Base-by-base conservation (phyloP, 2,888 invertebrate species). In the Chalcis sispes region DNA sequence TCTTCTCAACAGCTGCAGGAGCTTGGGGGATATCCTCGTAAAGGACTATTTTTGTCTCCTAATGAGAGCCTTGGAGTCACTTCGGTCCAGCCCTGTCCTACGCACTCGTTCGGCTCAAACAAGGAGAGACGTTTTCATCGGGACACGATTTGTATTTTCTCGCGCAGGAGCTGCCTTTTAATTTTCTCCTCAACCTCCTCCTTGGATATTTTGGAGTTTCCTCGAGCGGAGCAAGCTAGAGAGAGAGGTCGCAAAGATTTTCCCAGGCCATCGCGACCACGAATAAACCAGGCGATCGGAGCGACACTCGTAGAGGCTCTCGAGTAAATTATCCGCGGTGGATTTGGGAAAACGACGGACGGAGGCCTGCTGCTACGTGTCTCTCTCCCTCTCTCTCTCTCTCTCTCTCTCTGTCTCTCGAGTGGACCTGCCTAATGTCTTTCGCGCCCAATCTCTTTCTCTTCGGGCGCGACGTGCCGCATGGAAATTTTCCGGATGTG, bases 371-470 rank as follows among this genome's bases (percentile, higher is more conserved):
- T 75, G 75, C 8, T 70, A 58, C 75, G 56, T 50, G 75, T 70
- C 74, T 32, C 32, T 8, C 3, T 3, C 8, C 29, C n/a, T n/a
- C n/a, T n/a, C n/a, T n/a, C n/a, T n/a, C 18, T n/a, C 27, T 27
- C 8, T 1, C 23, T 46, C 46, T 2, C 40, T 18, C 2, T 2
- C 18, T 13, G 40, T 10, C 1, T 59, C 2, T 4, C 23, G 32
- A 62, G 50, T 29, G 69, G 74, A 75, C 65, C 72, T 76, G 75
- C n/a, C 66, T 72, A 72, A 46, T 76, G 48, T 76, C 75, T 61
- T 54, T 72, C 42, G 27, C 75, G 71, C 59, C 52, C 32, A 62
- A 75, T 65, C 69, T 56, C 36, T n/a, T n/a, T n/a, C n/a, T n/a
- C n/a, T n/a, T n/a, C n/a, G n/a, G n/a, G n/a, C 7, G 25, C 20